Evolutionary conservation across 2,797 vertebrate genomes (phyloP).

Genomic region (Acipenser ruthenus): DNA sequence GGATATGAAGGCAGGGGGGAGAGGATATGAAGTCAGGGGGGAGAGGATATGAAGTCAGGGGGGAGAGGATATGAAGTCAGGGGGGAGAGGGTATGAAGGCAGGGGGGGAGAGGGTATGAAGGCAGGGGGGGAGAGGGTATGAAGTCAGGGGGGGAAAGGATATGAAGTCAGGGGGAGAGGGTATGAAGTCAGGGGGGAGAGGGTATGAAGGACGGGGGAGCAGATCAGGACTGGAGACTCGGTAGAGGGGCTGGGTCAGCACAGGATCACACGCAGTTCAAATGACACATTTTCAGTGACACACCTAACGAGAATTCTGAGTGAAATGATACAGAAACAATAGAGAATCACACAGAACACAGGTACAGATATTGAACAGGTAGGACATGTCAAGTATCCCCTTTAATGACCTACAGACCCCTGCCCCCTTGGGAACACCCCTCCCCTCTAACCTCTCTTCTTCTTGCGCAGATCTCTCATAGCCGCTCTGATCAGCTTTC

Average conservation of each 20-base stretch:
- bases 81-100: no score
- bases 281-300: no score
- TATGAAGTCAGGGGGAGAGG: slow-evolving; percentile 4
- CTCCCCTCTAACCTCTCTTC: slow-evolving; percentile 76
- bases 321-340: background rate
- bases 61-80: background rate
- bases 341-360: slow-evolving; percentile 4
- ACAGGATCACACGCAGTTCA: no score
- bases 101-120: background rate
- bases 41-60: no score
- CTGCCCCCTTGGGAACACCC: background rate
- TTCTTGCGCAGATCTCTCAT: slow-evolving; percentile 90
- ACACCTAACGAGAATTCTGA: background rate
- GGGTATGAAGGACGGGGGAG: background rate
- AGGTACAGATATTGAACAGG: background rate
- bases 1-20: background rate
- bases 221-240: background rate
- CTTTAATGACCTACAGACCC: no score
- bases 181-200: background rate
- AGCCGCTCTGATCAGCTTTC: slow-evolving; percentile 85
- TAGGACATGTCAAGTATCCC: no score
- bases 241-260: no score
- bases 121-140: background rate
- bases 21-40: background rate
- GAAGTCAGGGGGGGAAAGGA: background rate